phyloP scores from a whole-genome alignment of 2,113 vertebrate genomes.

The Podiceps cristatus region DNA sequence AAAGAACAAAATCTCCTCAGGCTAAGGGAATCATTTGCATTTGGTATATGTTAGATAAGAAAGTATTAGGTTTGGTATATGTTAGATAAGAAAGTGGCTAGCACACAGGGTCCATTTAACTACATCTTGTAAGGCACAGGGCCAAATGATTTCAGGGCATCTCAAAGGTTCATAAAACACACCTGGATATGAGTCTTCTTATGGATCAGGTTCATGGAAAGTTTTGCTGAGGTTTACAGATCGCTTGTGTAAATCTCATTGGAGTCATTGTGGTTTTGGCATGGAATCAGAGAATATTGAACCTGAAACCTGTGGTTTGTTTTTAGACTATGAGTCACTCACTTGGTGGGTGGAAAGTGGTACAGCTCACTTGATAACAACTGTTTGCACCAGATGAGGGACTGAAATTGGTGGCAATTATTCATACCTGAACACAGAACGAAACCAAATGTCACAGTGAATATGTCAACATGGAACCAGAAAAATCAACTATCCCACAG shows the following conservation, averaged over 20 bases:
- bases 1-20: constrained; percentile 28
- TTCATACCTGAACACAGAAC: neutral
- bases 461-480: neutral
- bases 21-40: constrained; percentile 36
- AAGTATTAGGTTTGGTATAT: neutral
- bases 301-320: constrained; percentile 56
- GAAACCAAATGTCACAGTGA: neutral
- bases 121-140: neutral
- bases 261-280: constrained; percentile 63
- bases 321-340: constrained; percentile 55
- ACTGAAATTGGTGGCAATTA: neutral
- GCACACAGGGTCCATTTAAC: neutral
- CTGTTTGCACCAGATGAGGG: neutral
- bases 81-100: constrained; percentile 51
- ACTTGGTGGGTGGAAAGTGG: constrained; percentile 46
- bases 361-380: neutral
- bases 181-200: constrained; percentile 60
- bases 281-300: constrained; percentile 13
- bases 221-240: constrained; percentile 65
- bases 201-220: constrained; percentile 69
- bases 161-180: constrained; percentile 54
- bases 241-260: constrained; percentile 42
- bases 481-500: neutral
- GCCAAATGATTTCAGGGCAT: constrained; percentile 64
- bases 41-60: constrained; percentile 31